phyloP scores from a whole-genome alignment of 2,113 vertebrate genomes.

The Sebastes fasciatus region DNA sequence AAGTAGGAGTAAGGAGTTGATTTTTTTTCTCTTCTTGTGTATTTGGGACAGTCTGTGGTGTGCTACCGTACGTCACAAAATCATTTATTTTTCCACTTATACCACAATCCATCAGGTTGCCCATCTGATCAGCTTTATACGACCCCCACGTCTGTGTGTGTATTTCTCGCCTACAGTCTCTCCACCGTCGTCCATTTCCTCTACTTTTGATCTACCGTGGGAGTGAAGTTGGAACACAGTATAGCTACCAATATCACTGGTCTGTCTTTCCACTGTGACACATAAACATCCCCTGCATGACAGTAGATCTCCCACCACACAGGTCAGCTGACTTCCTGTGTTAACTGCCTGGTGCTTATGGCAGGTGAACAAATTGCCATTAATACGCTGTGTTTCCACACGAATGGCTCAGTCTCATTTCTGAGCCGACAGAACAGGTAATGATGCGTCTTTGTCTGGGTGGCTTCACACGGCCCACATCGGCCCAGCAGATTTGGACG shows the following conservation, averaged over 20 bases:
- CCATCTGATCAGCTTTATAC: slow-evolving; percentile 16
- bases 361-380: slow-evolving; percentile 38
- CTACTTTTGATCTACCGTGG: slow-evolving; percentile 35
- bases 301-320: slow-evolving; percentile 48
- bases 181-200: slow-evolving; percentile 59
- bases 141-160: not conserved
- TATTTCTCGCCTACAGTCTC: slow-evolving; percentile 55
- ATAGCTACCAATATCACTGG: slow-evolving; percentile 26
- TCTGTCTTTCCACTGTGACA: slow-evolving; percentile 70
- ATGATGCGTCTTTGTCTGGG: rapidly evolving
- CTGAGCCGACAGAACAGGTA: not conserved
- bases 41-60: slow-evolving; percentile 60
- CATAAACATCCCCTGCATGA: slow-evolving; percentile 47
- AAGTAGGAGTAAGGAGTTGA: slow-evolving; percentile 24
- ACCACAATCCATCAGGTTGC: slow-evolving; percentile 46
- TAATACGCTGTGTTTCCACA: not conserved
- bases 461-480: too few relatives aligned
- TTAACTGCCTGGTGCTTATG: not conserved
- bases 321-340: slow-evolving; percentile 71
- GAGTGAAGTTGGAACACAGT: slow-evolving; percentile 55
- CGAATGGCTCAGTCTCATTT: not conserved
- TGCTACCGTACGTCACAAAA: slow-evolving; percentile 47
- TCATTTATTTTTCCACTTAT: slow-evolving; percentile 49
- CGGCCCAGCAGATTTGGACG: too few relatives aligned
- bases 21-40: slow-evolving; percentile 42